phyloP scores from a whole-genome alignment of 2,888 invertebrate species.

The Sussaba pulchella region DNA sequence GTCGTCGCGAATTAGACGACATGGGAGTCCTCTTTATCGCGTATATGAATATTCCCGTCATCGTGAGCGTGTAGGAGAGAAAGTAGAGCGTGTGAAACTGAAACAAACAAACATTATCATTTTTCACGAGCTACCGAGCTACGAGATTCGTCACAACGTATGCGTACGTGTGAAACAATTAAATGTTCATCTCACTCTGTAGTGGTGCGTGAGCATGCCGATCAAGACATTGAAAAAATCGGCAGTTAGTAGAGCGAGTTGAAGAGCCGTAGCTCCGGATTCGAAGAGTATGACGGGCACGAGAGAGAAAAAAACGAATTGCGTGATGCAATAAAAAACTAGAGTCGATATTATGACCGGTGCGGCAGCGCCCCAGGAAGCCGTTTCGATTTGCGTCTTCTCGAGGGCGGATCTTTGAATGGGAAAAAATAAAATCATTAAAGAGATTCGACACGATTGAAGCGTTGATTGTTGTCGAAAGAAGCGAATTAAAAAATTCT shows the following conservation, averaged over 20 bases:
- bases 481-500: not conserved
- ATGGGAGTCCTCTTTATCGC: slow-evolving; percentile 87
- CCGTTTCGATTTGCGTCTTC: slow-evolving; percentile 88
- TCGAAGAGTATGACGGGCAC: slow-evolving; percentile 91
- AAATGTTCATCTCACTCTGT: slow-evolving; percentile 87
- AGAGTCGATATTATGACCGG: slow-evolving; percentile 87
- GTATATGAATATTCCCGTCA: slow-evolving; percentile 90
- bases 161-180: too few relatives aligned
- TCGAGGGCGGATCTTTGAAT: slow-evolving; percentile 87
- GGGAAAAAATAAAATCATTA: not conserved
- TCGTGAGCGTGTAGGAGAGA: slow-evolving; percentile 91
- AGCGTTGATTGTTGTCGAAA: too few relatives aligned
- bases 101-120: slow-evolving; percentile 75
- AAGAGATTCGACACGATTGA: too few relatives aligned
- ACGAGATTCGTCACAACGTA: too few relatives aligned
- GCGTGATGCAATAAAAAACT: slow-evolving; percentile 88
- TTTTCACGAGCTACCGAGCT: too few relatives aligned
- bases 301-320: slow-evolving; percentile 91
- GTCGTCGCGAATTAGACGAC: slow-evolving; percentile 81
- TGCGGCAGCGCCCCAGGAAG: slow-evolving; percentile 86
- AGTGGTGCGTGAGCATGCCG: slow-evolving; percentile 92
- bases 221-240: slow-evolving; percentile 94
- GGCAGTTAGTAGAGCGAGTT: slow-evolving; percentile 92
- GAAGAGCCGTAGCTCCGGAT: slow-evolving; percentile 93
- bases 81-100: slow-evolving; percentile 94